phyloP scores from a whole-genome alignment of 2,113 vertebrate genomes.

The Phalacrocorax carbo region DNA sequence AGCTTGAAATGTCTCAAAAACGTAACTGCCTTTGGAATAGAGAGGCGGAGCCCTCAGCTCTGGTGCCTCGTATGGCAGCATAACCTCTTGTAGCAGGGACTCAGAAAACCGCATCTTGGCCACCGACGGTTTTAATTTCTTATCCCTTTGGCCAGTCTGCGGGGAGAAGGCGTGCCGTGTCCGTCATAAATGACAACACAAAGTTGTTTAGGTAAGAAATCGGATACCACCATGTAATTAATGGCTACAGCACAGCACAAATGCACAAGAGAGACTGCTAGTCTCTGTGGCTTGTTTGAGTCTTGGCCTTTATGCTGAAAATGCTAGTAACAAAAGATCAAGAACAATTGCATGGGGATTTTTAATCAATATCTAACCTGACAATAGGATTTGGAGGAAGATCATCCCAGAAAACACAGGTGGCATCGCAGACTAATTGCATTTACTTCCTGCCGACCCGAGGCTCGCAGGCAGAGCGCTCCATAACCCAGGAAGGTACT shows the following conservation, averaged over 20 bases:
- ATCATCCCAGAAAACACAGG: neutral
- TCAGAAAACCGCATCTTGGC: neutral
- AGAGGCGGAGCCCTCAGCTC: neutral
- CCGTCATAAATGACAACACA: neutral
- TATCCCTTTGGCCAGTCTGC: neutral
- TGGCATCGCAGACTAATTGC: neutral
- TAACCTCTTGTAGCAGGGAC: neutral
- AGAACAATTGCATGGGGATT: neutral
- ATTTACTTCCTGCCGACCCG: neutral
- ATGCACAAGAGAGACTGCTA: neutral
- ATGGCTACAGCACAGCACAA: rapidly evolving
- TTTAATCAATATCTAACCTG: neutral
- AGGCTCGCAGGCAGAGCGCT: neutral
- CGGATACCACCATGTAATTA: neutral
- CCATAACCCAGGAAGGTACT: neutral
- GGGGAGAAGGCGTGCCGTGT: neutral
- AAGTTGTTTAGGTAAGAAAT: neutral
- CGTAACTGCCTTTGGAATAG: rapidly evolving
- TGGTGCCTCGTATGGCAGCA: neutral
- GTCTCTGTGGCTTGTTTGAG: neutral
- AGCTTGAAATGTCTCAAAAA: neutral
- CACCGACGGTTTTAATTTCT: neutral
- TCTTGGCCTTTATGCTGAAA: neutral
- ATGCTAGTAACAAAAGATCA: neutral
- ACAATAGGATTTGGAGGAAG: neutral